phyloP scores from a whole-genome alignment of 2,888 invertebrate species.

The Piscicola geometra region DNA sequence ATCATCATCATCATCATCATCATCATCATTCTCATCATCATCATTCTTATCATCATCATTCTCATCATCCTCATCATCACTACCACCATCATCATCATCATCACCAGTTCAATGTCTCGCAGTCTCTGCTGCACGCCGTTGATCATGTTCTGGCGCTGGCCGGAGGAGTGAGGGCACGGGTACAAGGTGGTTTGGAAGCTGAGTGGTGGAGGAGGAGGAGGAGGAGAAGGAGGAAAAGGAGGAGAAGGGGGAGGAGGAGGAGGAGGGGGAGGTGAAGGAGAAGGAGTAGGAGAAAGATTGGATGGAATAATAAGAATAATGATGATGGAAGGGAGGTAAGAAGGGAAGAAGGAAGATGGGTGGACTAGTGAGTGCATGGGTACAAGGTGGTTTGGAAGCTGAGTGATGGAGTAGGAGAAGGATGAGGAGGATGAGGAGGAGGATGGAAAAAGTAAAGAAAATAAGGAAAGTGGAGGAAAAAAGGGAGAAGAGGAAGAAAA shows the following conservation, averaged over 20 bases:
- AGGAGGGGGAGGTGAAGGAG: neutral
- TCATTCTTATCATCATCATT: neutral
- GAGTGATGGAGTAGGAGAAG: neutral
- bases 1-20: neutral
- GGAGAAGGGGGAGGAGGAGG: neutral
- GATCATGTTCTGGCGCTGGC: conserved; percentile 52
- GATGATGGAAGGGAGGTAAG: neutral
- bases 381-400: conserved; percentile 54
- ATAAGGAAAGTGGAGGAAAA: neutral
- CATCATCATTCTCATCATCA: neutral
- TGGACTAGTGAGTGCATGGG: conserved; percentile 53
- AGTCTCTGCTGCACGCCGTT: conserved; percentile 50
- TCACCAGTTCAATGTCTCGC: conserved; percentile 51
- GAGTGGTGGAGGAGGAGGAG: neutral
- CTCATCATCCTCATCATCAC: neutral
- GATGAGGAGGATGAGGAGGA: neutral
- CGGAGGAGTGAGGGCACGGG: conserved; percentile 53
- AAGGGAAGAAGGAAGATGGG: too few relatives aligned
- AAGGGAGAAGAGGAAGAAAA: neutral
- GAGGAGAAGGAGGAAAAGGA: neutral
- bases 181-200: conserved; percentile 54
- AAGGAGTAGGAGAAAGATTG: neutral
- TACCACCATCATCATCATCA: neutral
- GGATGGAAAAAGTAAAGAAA: neutral
- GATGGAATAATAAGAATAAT: neutral